Conservation (phyloP, 2,797 vertebrate species). For the Squalus acanthias region DNA sequence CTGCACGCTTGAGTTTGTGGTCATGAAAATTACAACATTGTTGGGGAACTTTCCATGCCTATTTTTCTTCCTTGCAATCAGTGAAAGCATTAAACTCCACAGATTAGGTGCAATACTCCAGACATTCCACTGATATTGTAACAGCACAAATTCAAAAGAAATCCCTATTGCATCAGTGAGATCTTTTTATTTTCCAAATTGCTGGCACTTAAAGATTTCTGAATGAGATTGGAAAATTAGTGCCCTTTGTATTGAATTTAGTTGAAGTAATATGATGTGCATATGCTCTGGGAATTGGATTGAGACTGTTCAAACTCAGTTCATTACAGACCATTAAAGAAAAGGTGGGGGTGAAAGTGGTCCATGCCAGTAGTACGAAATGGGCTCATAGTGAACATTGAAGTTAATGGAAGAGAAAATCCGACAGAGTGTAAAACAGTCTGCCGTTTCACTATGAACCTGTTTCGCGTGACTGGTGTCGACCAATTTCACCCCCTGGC, state of each 20-base stretch:
- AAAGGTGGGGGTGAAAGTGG: neutral
- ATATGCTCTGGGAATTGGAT: neutral
- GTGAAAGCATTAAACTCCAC: neutral
- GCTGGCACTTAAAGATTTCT: neutral
- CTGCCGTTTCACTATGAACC: neutral
- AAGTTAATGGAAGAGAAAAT: neutral
- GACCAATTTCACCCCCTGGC: neutral
- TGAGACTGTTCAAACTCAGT: neutral
- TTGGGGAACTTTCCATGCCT: neutral
- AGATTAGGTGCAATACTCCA: neutral
- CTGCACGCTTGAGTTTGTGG: neutral
- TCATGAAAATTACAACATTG: neutral
- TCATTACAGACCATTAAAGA: neutral
- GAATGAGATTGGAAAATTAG: neutral
- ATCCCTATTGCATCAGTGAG: neutral
- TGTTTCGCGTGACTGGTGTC: neutral
- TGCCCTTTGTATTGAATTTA: slow-evolving; percentile 13
- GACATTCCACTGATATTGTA: neutral
- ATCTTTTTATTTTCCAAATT: neutral
- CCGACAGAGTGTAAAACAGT: neutral
- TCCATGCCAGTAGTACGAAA: neutral
- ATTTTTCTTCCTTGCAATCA: neutral
- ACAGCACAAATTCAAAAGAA: neutral
- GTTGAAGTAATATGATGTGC: neutral
- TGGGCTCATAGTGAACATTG: neutral